A percentile compares a stretch with the other conserved stretches of the same genome.
phyloP scores from a whole-genome alignment of 2,888 invertebrate genomes.

The Masnerella sp. region DNA sequence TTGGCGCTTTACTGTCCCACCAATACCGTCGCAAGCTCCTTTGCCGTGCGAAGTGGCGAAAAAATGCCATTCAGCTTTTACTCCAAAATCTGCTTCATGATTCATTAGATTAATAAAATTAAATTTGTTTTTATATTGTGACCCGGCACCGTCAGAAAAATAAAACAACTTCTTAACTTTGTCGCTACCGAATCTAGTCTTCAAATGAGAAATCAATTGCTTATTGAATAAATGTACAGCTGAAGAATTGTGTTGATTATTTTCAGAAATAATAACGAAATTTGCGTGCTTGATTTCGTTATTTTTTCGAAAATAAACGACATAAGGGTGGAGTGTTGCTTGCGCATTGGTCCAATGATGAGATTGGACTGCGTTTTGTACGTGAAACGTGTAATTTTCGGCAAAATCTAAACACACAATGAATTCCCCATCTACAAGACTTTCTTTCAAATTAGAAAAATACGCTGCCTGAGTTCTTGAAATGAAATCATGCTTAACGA shows the following conservation, averaged over 20 bases:
- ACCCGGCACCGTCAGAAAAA: too few species aligned
- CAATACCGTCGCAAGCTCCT: too few species aligned
- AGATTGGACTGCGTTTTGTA: neutral
- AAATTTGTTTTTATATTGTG: too few species aligned
- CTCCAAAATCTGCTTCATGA: too few species aligned
- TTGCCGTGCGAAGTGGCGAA: too few species aligned
- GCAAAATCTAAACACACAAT: neutral
- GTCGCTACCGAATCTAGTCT: too few species aligned
- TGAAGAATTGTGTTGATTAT: neutral
- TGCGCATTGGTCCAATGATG: neutral
- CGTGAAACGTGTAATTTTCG: neutral
- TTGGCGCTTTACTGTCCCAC: too few species aligned
- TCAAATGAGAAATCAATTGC: too few species aligned
- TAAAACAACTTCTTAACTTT: too few species aligned
- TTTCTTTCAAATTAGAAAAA: neutral
- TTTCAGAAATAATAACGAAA: neutral
- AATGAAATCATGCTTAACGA: neutral
- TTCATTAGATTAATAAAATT: too few species aligned
- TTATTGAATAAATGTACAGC: neutral
- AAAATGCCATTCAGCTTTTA: too few species aligned
- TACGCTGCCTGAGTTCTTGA: neutral
- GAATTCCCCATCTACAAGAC: neutral
- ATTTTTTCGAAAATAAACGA: neutral
- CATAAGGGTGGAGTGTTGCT: conserved; percentile 1
- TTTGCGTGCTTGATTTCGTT: neutral